phyloP scores from a whole-genome alignment of 2,113 vertebrate genomes.

The Thryonomys swinderianus region DNA sequence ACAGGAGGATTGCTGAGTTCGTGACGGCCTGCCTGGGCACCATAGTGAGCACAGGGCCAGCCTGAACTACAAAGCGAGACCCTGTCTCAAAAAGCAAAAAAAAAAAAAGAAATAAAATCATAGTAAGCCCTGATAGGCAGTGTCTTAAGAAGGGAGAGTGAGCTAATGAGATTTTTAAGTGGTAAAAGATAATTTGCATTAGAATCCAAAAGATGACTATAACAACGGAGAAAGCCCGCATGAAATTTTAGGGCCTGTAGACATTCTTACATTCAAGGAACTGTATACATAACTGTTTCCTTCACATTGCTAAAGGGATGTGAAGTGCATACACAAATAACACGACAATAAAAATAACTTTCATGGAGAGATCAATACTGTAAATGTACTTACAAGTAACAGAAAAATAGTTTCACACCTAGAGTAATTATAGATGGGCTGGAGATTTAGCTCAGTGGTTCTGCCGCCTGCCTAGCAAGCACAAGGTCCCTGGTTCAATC shows the following conservation, averaged over 20 bases:
- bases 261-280: constrained; percentile 8
- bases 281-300: neutral
- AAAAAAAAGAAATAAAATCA: constrained; percentile 57
- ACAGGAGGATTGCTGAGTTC: no score
- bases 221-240: neutral
- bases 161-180: neutral
- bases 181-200: constrained; percentile 1
- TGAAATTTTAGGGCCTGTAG: neutral
- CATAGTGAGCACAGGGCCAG: no score
- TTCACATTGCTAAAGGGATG: neutral
- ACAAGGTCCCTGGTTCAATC: no score
- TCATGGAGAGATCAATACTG: neutral
- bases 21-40: no score
- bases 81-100: no score
- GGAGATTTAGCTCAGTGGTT: no score
- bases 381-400: neutral
- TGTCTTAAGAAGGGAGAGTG: neutral
- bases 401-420: neutral
- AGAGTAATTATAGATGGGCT: neutral
- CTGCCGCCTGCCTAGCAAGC: no score
- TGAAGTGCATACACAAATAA: neutral
- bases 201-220: neutral
- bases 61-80: no score
- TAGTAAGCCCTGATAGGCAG: neutral
- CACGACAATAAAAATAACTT: constrained; percentile 2